These are phyloP conservation scores for Trissoscelio sp. DNA, from an alignment of 2,888 invertebrate species.

Conservation along the genomic window DNA sequence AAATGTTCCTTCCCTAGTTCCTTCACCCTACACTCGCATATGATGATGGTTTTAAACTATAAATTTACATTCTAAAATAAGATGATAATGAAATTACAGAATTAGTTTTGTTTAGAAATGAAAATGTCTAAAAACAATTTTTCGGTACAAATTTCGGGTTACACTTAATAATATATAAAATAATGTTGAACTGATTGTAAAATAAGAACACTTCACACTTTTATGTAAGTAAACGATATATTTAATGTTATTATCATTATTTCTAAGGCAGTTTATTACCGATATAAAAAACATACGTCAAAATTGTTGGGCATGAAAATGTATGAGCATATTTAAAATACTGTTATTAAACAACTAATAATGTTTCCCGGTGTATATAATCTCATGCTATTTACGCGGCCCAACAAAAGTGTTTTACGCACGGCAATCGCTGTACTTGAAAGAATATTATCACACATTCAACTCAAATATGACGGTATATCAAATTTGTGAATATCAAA, in stretches of 20 bases:
- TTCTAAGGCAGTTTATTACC: conserved; percentile 83
- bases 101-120: no score
- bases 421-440: conserved; percentile 23
- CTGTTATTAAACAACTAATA: conserved; percentile 82
- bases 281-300: conserved; percentile 81
- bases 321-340: conserved; percentile 82
- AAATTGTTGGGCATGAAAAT: conserved; percentile 78
- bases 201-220: not conserved
- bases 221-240: conserved; percentile 82
- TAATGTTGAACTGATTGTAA: no score
- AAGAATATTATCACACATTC: conserved; percentile 38
- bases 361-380: conserved; percentile 76
- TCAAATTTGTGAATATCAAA: no score
- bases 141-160: no score
- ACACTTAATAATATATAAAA: no score
- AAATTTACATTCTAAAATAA: no score
- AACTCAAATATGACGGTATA: conserved; percentile 54
- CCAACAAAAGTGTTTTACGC: conserved; percentile 25
- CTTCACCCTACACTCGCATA: no score
- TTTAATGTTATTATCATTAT: conserved; percentile 81
- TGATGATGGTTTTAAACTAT: no score
- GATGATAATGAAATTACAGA: no score
- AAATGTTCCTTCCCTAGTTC: no score
- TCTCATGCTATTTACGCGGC: conserved; percentile 73
- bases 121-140: no score